phyloP scores from a whole-genome alignment of 2,113 vertebrate genomes.

The Paramisgurnus dabryanus region DNA sequence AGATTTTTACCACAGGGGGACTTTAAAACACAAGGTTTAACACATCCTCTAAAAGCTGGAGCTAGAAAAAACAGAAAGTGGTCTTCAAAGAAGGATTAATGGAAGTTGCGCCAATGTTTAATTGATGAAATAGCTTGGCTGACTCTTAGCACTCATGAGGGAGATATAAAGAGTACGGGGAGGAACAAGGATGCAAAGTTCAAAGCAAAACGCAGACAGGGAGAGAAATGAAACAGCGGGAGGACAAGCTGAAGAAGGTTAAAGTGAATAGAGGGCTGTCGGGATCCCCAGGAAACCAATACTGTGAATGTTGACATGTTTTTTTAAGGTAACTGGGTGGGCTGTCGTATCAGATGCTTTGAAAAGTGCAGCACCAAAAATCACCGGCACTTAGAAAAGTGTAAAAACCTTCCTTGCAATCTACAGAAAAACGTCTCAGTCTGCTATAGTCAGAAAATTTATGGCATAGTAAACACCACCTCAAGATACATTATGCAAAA shows the following conservation, averaged over 20 bases:
- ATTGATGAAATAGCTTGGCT: slow-evolving; percentile 53
- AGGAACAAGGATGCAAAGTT: background rate
- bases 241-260: background rate
- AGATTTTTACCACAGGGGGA: too few relatives aligned
- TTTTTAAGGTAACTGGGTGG: background rate
- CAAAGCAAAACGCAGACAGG: background rate
- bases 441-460: background rate
- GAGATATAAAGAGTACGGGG: background rate
- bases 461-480: background rate
- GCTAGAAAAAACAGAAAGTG: background rate
- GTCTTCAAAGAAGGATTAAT: background rate
- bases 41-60: background rate
- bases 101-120: slow-evolving; percentile 7
- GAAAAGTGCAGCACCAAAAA: slow-evolving; percentile 1
- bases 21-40: background rate
- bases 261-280: background rate
- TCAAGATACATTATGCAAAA: too few relatives aligned
- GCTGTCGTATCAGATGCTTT: background rate
- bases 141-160: slow-evolving; percentile 65
- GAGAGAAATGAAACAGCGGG: background rate
- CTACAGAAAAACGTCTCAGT: background rate
- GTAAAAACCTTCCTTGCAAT: background rate
- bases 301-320: background rate
- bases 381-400: background rate
- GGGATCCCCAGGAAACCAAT: background rate